phyloP scores from a whole-genome alignment of 2,888 invertebrate genomes.

The Tromatobia lineatoria region DNA sequence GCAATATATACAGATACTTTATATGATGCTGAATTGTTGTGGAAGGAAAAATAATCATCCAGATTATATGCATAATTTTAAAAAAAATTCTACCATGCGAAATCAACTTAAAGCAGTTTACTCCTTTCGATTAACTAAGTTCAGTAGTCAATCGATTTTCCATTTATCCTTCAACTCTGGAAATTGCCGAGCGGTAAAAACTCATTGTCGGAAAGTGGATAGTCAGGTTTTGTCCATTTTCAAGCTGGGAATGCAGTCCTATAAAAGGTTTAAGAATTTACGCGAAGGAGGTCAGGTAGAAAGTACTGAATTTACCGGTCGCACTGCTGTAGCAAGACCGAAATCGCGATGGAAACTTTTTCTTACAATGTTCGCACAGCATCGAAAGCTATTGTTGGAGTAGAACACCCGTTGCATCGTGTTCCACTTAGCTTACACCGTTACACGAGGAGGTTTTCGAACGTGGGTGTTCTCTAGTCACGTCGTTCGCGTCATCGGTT shows the following conservation, averaged over 20 bases:
- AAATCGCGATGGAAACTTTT: background rate
- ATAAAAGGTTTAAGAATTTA: background rate
- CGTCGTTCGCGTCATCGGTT: background rate
- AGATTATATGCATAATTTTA: background rate
- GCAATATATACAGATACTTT: no score
- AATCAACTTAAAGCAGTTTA: background rate
- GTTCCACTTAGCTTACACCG: constrained; percentile 48
- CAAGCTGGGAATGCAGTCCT: background rate
- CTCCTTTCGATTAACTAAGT: background rate
- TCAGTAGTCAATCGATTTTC: no score
- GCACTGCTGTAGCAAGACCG: background rate
- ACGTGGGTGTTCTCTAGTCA: background rate
- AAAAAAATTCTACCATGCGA: background rate
- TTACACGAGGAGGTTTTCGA: constrained; percentile 7
- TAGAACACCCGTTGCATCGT: constrained; percentile 53
- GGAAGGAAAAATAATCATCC: no score
- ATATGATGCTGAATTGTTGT: no score
- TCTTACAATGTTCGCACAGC: background rate
- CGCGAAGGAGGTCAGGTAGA: background rate
- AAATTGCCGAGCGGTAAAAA: background rate
- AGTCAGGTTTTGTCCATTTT: background rate
- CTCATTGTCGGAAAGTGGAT: background rate
- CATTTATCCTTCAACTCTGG: background rate
- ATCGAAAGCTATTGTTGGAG: constrained; percentile 27
- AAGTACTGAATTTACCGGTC: background rate